Percentiles rank a stretch among this genome's conserved stretches.
Evolutionary conservation across 2,113 vertebrate genomes (phyloP).

Genomic region (Pseudorectes ferrugineus): DNA sequence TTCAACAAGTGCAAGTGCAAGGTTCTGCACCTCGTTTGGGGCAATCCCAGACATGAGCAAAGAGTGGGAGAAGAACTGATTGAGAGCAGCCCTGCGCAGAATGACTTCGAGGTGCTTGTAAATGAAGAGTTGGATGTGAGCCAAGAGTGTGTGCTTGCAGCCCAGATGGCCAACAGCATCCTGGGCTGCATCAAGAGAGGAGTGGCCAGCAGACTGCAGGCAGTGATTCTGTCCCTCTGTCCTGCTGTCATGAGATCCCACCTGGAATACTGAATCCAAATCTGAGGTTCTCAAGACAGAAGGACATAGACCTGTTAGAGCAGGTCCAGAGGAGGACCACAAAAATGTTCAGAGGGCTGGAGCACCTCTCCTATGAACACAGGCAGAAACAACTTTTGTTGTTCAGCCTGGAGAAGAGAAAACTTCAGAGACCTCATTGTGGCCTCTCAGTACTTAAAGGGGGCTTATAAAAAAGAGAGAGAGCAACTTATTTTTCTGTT

Average conservation of each 20-base stretch:
- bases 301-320: neutral
- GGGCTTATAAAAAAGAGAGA: neutral
- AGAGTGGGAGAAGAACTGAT: neutral
- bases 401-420: too few species aligned
- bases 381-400: neutral
- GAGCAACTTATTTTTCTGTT: neutral
- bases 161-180: neutral
- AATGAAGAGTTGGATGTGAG: neutral
- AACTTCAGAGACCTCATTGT: neutral
- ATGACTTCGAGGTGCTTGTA: neutral
- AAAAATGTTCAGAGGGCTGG: neutral
- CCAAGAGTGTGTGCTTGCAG: neutral
- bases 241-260: neutral
- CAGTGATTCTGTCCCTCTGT: neutral
- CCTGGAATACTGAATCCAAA: neutral
- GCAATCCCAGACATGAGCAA: neutral
- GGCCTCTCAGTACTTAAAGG: neutral
- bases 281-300: neutral
- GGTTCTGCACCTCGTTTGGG: accelerated
- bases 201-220: neutral
- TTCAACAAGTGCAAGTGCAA: neutral
- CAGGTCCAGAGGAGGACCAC: neutral
- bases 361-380: neutral
- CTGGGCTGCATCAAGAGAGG: neutral
- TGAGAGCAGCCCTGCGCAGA: neutral